phyloP scores from a whole-genome alignment of 2,797 vertebrate genomes.

The Coregonus sp. region DNA sequence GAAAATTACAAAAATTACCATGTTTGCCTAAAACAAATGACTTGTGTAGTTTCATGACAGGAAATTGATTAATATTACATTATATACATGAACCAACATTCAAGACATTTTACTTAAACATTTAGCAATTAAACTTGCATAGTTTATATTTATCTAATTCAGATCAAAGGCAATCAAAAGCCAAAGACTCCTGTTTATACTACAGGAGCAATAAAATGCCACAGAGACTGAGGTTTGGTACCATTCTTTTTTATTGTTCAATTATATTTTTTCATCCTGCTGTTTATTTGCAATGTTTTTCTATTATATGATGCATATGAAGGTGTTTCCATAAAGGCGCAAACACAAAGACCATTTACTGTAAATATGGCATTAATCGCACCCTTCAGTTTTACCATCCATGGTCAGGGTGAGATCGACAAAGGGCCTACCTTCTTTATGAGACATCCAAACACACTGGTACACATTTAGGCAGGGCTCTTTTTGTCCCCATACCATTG shows the following conservation, averaged over 20 bases:
- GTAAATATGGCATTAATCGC: slow-evolving; percentile 34
- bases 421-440: slow-evolving; percentile 11
- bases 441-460: slow-evolving; percentile 46
- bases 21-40: no score
- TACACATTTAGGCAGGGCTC: slow-evolving; percentile 8
- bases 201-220: slow-evolving; percentile 7
- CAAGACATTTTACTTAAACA: no score
- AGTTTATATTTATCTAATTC: no score
- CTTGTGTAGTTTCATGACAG: no score
- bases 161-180: neutral
- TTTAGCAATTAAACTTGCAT: no score
- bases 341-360: slow-evolving; percentile 53
- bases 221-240: slow-evolving; percentile 25
- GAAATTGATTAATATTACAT: no score
- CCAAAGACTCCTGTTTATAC: neutral
- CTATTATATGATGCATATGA: slow-evolving; percentile 67
- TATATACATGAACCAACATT: no score
- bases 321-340: slow-evolving; percentile 65
- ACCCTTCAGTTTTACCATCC: slow-evolving; percentile 9
- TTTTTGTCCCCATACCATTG: neutral
- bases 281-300: slow-evolving; percentile 62
- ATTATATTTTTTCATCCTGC: slow-evolving; percentile 67
- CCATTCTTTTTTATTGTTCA: slow-evolving; percentile 52
- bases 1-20: no score
- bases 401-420: slow-evolving; percentile 4